phyloP scores from a whole-genome alignment of 1,140 invertebrate species.

The Cyclina sinensis region DNA sequence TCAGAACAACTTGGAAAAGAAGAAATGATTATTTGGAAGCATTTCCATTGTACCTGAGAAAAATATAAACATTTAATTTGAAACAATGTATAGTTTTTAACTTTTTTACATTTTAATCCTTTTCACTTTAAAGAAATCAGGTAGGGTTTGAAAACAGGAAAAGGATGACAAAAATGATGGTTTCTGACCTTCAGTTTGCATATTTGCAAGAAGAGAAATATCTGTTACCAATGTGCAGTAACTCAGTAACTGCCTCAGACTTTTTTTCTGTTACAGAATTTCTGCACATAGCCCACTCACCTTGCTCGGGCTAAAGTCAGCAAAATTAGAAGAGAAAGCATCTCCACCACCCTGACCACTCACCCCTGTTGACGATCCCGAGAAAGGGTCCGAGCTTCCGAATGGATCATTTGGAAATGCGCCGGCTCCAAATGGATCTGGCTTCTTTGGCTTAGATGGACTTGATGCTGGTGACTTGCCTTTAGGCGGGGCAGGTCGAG shows the following conservation, averaged over 20 bases:
- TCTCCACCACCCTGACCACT: constrained; percentile 56
- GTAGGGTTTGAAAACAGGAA: no score
- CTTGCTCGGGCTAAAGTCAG: constrained; percentile 67
- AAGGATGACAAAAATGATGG: no score
- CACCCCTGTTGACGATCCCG: constrained; percentile 57
- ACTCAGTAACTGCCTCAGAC: constrained; percentile 6
- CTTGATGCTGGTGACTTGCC: constrained; percentile 40
- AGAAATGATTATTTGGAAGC: no score
- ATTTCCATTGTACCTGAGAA: no score
- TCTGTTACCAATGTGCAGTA: background rate
- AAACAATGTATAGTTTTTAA: no score
- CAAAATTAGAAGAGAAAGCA: constrained; percentile 65
- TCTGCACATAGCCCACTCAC: constrained; percentile 37
- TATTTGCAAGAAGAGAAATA: background rate
- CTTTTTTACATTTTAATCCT: no score
- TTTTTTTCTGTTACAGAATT: background rate
- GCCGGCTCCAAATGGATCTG: constrained; percentile 49
- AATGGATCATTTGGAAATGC: constrained; percentile 65
- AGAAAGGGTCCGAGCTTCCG: constrained; percentile 61
- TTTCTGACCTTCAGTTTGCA: background rate
- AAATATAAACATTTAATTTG: no score
- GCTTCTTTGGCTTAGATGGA: constrained; percentile 61
- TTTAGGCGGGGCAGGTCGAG: constrained; percentile 63
- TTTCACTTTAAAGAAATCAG: no score
- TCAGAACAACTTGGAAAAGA: no score